A percentile compares a stretch with the other conserved stretches of the same genome.
phyloP scores from a whole-genome alignment of 1,140 invertebrate species.

The Periplaneta americana region DNA sequence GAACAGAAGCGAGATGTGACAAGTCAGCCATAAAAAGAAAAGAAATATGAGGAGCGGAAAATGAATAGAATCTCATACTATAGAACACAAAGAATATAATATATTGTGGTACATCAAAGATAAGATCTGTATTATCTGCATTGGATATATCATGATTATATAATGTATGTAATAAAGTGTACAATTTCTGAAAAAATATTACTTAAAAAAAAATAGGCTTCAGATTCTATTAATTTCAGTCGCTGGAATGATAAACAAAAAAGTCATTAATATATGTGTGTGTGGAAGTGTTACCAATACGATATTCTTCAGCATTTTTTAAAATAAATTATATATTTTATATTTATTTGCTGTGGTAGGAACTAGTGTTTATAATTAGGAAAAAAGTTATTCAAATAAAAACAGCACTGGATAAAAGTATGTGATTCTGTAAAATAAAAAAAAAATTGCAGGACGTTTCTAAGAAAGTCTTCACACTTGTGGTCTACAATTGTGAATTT shows the following conservation, averaged over 20 bases:
- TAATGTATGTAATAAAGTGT: not conserved
- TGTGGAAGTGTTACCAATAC: not conserved
- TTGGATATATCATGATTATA: not conserved
- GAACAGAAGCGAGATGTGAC: not conserved
- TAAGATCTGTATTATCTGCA: not conserved
- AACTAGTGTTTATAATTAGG: not conserved
- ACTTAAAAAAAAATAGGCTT: not conserved
- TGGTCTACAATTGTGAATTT: not conserved
- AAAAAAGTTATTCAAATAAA: not conserved
- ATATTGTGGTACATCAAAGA: not conserved
- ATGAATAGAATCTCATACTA: not conserved
- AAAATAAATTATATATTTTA: not conserved
- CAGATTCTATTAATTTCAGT: not conserved
- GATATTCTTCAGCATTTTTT: not conserved
- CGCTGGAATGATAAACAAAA: not conserved
- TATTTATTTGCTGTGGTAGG: not conserved
- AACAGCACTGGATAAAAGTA: not conserved
- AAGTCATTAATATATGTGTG: not conserved
- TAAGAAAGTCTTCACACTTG: not conserved
- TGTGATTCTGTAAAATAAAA: too few relatives aligned
- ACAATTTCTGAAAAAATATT: not conserved
- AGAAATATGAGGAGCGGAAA: not conserved
- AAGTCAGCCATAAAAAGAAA: not conserved
- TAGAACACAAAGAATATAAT: not conserved
- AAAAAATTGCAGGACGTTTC: not conserved